Percentiles rank a stretch among this genome's conserved stretches.
Evolutionary conservation across 2,797 vertebrate genomes (phyloP).

Genomic region (Falco concolor): DNA sequence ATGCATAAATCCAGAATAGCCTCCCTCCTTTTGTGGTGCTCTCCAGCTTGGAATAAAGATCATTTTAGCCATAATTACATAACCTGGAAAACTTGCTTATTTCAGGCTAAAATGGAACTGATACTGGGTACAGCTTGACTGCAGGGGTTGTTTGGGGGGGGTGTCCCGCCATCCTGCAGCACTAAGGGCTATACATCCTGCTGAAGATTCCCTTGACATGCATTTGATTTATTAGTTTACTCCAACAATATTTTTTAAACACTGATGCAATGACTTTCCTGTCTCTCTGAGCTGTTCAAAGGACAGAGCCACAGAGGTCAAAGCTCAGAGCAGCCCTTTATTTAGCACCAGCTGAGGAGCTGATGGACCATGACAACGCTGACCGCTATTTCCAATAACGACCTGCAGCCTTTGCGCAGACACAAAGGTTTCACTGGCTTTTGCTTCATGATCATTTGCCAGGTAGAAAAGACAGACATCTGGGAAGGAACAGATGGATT

Average conservation of each 20-base stretch:
- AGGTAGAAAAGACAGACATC: background rate
- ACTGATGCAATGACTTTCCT: background rate
- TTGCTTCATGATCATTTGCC: background rate
- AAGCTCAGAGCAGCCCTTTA: background rate
- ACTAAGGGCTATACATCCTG: background rate
- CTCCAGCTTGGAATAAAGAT: background rate
- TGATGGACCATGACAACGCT: background rate
- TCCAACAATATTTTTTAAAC: background rate
- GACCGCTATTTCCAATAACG: background rate
- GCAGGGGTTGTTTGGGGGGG: background rate
- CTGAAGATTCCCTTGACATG: background rate
- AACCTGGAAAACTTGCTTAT: background rate
- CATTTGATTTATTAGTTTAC: background rate
- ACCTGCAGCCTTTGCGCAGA: background rate
- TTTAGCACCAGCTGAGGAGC: background rate
- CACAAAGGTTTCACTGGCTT: background rate
- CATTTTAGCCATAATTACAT: background rate
- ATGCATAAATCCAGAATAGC: background rate
- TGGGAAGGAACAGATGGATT: background rate
- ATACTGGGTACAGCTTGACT: background rate
- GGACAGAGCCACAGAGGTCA: background rate
- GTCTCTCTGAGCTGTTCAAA: background rate
- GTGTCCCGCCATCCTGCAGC: background rate
- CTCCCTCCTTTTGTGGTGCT: background rate
- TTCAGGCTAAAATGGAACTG: background rate